phyloP scores from a whole-genome alignment of 2,888 invertebrate genomes.

The Atrina japonica region DNA sequence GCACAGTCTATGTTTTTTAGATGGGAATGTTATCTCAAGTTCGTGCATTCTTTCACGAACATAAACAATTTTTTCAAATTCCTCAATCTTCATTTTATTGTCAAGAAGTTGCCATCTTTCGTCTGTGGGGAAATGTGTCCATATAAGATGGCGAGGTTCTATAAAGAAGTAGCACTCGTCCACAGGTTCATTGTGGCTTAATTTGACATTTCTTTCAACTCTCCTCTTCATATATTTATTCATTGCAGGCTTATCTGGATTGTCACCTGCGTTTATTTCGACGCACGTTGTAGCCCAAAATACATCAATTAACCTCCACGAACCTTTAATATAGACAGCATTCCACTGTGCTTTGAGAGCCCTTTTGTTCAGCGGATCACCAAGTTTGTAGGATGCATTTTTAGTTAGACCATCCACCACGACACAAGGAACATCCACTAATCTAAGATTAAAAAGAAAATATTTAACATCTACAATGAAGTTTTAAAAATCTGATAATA shows the following conservation, averaged over 20 bases:
- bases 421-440: constrained; percentile 55
- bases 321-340: constrained; percentile 54
- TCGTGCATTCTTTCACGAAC: constrained; percentile 69
- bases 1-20: constrained; percentile 50
- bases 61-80: constrained; percentile 68
- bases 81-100: constrained; percentile 51
- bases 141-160: constrained; percentile 68
- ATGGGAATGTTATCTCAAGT: constrained; percentile 53
- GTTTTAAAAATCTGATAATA: no score
- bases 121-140: constrained; percentile 73
- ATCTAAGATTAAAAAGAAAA: constrained; percentile 38
- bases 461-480: no score
- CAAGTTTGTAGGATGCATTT: constrained; percentile 61
- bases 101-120: constrained; percentile 70
- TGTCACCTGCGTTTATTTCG: constrained; percentile 39
- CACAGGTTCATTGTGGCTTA: constrained; percentile 32
- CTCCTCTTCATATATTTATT: constrained; percentile 4
- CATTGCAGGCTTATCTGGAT: constrained; percentile 39
- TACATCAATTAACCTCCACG: constrained; percentile 61
- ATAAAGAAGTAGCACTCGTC: constrained; percentile 68
- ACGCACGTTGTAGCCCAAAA: constrained; percentile 63
- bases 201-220: constrained; percentile 17
- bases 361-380: constrained; percentile 46
- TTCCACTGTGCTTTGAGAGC: constrained; percentile 66
- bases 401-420: constrained; percentile 62